phyloP scores from a whole-genome alignment of 2,888 invertebrate species.

The Agelastica alni region DNA sequence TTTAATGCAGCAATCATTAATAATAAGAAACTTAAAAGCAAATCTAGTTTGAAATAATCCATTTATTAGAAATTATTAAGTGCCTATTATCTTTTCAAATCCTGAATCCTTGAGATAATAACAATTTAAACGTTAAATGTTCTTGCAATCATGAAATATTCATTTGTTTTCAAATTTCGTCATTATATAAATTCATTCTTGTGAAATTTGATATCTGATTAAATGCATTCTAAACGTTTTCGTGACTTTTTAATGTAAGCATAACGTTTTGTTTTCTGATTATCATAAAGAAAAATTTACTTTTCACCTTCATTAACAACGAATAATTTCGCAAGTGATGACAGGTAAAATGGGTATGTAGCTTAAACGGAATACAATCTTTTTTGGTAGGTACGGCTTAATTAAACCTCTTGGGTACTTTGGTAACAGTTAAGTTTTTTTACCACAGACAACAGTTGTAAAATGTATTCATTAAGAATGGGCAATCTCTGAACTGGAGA shows the following conservation, averaged over 20 bases:
- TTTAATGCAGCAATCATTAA: neutral
- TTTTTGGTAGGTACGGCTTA: too few relatives aligned
- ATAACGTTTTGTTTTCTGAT: constrained; percentile 13
- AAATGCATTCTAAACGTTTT: constrained; percentile 21
- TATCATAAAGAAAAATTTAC: constrained; percentile 6
- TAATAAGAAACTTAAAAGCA: constrained; percentile 3
- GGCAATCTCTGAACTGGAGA: too few relatives aligned
- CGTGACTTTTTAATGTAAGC: constrained; percentile 21
- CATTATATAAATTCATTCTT: constrained; percentile 17
- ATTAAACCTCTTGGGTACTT: too few relatives aligned
- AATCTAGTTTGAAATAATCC: neutral
- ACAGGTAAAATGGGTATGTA: too few relatives aligned
- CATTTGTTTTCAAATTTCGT: constrained; percentile 16
- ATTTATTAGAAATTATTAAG: constrained; percentile 3
- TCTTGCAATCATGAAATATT: constrained; percentile 14
- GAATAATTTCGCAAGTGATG: neutral
- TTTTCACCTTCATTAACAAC: constrained; percentile 14
- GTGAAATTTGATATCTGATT: constrained; percentile 24
- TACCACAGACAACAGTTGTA: too few relatives aligned
- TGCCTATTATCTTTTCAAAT: constrained; percentile 4
- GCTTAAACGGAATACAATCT: too few relatives aligned
- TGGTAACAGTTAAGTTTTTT: too few relatives aligned
- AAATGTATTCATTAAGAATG: too few relatives aligned
- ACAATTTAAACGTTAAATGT: neutral
- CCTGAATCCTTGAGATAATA: constrained; percentile 9